Percentiles rank a stretch among this genome's conserved stretches.
These are phyloP conservation scores for Lethocerus indicus DNA, from an alignment of 1,140 invertebrate species.

Conservation along the genomic window DNA sequence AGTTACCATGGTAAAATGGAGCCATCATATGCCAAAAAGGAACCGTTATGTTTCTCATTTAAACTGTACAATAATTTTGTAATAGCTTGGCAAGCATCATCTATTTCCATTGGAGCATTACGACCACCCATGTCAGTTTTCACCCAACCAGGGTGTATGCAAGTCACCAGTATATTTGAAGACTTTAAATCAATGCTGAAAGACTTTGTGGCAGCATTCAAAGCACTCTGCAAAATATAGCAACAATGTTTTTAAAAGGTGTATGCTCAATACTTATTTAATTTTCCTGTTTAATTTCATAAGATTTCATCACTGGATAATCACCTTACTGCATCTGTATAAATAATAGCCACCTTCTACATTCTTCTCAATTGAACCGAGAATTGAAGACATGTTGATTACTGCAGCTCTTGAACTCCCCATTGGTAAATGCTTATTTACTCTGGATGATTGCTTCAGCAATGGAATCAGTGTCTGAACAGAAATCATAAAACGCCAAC, in stretches of 20 bases:
- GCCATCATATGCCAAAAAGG: constrained; percentile 62
- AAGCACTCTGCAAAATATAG: constrained; percentile 43
- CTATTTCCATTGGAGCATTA: constrained; percentile 52
- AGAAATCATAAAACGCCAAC: too few relatives aligned
- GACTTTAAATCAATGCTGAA: constrained; percentile 64
- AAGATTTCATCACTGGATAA: not conserved
- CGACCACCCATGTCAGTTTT: constrained; percentile 74
- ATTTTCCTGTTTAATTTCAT: not conserved
- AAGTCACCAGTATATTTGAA: constrained; percentile 53
- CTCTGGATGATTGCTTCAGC: constrained; percentile 47
- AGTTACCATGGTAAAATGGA: constrained; percentile 54
- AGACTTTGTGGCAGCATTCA: constrained; percentile 75
- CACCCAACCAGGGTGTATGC: constrained; percentile 81
- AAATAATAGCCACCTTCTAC: constrained; percentile 59
- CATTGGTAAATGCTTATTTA: constrained; percentile 30
- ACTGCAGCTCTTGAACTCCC: constrained; percentile 47
- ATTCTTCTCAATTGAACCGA: constrained; percentile 64
- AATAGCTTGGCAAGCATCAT: constrained; percentile 42
- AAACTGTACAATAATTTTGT: constrained; percentile 42
- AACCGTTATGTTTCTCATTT: constrained; percentile 45
- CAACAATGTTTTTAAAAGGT: not conserved
- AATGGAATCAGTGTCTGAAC: constrained; percentile 46
- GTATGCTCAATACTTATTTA: not conserved
- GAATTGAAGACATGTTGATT: constrained; percentile 66
- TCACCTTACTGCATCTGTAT: constrained; percentile 71